Evolutionary conservation across 2,888 invertebrate species (phyloP).

Genomic region (Oscheius sp.): DNA sequence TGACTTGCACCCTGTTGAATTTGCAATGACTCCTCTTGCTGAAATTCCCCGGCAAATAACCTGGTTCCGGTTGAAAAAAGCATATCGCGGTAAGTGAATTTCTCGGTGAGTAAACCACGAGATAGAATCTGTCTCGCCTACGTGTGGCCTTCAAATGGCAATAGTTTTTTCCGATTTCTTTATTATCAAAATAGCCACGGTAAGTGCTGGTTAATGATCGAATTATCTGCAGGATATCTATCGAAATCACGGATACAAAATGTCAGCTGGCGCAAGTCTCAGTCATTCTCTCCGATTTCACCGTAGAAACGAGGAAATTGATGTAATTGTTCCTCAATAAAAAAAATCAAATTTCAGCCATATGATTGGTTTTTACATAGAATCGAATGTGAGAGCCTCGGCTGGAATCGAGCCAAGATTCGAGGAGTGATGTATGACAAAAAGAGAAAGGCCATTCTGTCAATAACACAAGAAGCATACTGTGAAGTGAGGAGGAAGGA

Average conservation of each 20-base stretch:
- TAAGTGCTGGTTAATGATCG: neutral
- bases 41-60: neutral
- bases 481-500: neutral
- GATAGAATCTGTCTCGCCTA: neutral
- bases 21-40: neutral
- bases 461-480: slow-evolving; percentile 9
- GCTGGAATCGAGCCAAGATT: neutral
- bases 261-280: neutral
- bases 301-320: neutral
- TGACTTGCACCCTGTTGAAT: neutral
- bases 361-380: slow-evolving; percentile 1
- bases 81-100: neutral
- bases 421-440: neutral
- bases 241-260: neutral
- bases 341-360: neutral
- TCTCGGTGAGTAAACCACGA: too few species aligned
- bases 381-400: neutral
- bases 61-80: neutral
- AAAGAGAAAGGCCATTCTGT: neutral
- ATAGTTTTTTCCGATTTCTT: neutral
- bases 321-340: neutral
- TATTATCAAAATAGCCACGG: neutral
- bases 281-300: neutral
- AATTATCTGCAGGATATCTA: neutral
- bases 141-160: neutral